These are phyloP conservation scores for Siderastrea siderea DNA, from an alignment of 92 coral and sea anemone genomes.

Conservation along the genomic window DNA sequence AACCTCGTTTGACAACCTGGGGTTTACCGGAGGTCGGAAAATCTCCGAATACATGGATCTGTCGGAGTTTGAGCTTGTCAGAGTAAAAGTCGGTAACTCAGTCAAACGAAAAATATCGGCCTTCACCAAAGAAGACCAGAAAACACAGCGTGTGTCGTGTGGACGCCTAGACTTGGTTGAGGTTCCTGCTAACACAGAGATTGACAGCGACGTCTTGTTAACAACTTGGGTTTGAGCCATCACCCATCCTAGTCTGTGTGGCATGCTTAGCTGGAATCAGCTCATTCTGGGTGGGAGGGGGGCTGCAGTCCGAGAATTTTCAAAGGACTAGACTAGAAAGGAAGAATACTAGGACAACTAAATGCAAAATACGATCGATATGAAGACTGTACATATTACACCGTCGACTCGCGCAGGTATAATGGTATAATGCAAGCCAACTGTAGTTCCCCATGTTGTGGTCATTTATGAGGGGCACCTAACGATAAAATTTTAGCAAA, in stretches of 20 bases:
- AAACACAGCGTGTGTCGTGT: slow-evolving; percentile 24
- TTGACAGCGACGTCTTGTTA: slow-evolving; percentile 22
- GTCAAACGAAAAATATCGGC: slow-evolving; percentile 61
- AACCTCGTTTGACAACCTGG: slow-evolving; percentile 66
- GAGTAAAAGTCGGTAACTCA: slow-evolving; percentile 48
- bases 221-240: slow-evolving; percentile 17
- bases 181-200: slow-evolving; percentile 30
- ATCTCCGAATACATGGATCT: slow-evolving; percentile 72
- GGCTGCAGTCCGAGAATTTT: too few species aligned
- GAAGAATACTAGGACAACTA: too few species aligned
- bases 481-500: too few species aligned
- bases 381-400: too few species aligned
- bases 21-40: slow-evolving; percentile 57
- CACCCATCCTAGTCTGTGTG: too few species aligned
- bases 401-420: too few species aligned
- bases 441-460: too few species aligned
- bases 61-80: slow-evolving; percentile 52
- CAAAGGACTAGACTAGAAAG: too few species aligned
- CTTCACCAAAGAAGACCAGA: slow-evolving; percentile 59
- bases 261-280: neutral
- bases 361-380: too few species aligned
- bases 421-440: too few species aligned
- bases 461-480: too few species aligned
- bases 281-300: too few species aligned
- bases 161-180: slow-evolving; percentile 51